Base-by-base conservation (phyloP, 2,113 vertebrate genomes). In the Syrrhaptes paradoxus region DNA sequence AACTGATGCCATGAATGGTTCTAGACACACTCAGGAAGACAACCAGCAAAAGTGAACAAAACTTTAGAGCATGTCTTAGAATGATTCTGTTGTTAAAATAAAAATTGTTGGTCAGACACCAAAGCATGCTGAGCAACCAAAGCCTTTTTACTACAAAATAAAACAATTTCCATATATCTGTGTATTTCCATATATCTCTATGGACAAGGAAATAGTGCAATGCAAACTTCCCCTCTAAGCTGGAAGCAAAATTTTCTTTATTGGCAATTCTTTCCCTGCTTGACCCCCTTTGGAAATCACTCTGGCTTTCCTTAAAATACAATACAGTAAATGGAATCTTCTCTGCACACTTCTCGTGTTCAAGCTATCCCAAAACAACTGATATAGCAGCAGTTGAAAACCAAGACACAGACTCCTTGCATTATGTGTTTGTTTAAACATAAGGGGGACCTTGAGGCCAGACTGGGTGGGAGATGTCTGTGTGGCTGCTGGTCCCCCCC, bases 301-400 rank as follows among this genome's bases (percentile, higher is more conserved):
- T 95, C 78, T 71, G 72, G 41, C 71, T 96, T 86, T 80, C 85
- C 57, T 91, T 71, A 86, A 61, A 68, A 55, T 34, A 59, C 12
- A 61, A 21, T 10, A 52, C 2, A 72, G 15, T 32, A 83, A 49
- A 55, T 81, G n/a, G 26, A 34, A 67, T 41, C n/a, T 52, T 68
- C 17, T 82, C 18, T 36, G 76, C 31, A 58, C 19, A 15, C 14
- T 85, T 83, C 71, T 78, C 51, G 21, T 62, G 67, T 67, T 85
- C 72, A 75, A 87, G 71, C 49, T 71, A 85, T 29, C 26, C 45
- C 51, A 82, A 79, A 97, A 65, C 70, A 77, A 34, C 52, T 20
- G 26, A 71, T 49, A 59, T 34, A 67, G 48, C 62, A 63, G 28
- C 21, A 29, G 88, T 74, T 18, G 0, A 36, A 89, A 77, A 97